Evolutionary conservation across 2,113 vertebrate genomes (phyloP), one percentile per base, ranked within the genome.

Genomic region (Xyrauchen texanus): DNA sequence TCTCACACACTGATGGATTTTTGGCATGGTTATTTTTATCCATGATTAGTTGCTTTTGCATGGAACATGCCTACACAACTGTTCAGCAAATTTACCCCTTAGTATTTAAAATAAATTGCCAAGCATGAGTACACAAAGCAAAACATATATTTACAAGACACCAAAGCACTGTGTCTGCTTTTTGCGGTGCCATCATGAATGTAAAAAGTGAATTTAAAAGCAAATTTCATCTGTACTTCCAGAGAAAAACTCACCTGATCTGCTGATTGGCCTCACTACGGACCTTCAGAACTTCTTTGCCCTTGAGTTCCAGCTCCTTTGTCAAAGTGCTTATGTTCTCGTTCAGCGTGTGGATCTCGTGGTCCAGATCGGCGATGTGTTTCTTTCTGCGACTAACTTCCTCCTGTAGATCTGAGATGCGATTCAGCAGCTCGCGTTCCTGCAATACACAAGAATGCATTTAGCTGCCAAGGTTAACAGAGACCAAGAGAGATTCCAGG

Each of bases 191-290:
- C 3, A 34, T 34, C 21, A 34, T 34, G 21, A 34, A 34, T 34
- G 21, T 34, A 34, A 34, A 34, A 34, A 34, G 21, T 3, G 3
- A 34, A 34, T 34, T 34, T 34, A 34, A 34, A 34, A 34, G 21
- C 21, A 34, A 34, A 34, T 34, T 34, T 34, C 21, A 34, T 34
- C 52, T n/a, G 49, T 15, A 73, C 57, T 51, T 55, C 21, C 21
- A 34, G 21, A 34, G 21, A 21, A 12, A 58, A 10, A 73, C 79
- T 83, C 90, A 98, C 98, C 98, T 96, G 89, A 99, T 96, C 88
- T 99, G 96, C 78, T 99, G 97, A 84, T 96, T 99, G 86, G 97
- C 97, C 87, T 99, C 98, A 63, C 96, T 97, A 85, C 96, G 96
- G 90, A 99, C 95, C 92, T 96, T 96, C 60, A 99, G 95, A 87